These are phyloP conservation scores for Agriotes lineatus DNA, from an alignment of 2,888 invertebrate species.

Conservation along the genomic window DNA sequence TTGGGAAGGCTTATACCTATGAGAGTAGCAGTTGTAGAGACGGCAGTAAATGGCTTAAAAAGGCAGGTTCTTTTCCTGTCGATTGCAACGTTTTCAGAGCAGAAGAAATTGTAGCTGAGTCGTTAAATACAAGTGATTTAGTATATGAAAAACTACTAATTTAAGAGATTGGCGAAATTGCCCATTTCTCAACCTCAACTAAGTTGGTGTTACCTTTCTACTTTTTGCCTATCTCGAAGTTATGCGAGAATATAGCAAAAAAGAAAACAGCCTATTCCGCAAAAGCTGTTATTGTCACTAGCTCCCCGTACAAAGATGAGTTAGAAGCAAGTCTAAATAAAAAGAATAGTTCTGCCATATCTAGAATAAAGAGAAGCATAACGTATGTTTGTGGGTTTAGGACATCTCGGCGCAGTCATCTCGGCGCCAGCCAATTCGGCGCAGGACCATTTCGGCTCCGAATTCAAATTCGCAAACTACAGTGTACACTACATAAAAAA, in stretches of 20 bases:
- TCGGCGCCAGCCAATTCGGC: no score
- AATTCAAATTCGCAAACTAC: no score
- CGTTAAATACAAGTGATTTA: neutral
- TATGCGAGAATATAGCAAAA: conserved; percentile 15
- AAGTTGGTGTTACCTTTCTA: conserved; percentile 10
- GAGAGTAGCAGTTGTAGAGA: no score
- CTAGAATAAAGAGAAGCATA: neutral
- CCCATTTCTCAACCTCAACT: neutral
- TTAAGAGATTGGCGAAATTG: neutral
- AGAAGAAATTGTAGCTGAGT: conserved; percentile 41
- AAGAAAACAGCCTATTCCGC: conserved; percentile 18
- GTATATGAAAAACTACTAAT: neutral
- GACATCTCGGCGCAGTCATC: no score
- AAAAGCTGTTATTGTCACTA: conserved; percentile 23
- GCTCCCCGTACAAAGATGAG: no score
- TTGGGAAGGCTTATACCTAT: conserved; percentile 51
- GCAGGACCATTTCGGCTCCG: no score
- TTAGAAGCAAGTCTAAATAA: no score
- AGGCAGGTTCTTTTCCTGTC: conserved; percentile 44
- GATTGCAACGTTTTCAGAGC: conserved; percentile 41
- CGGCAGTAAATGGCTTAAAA: no score
- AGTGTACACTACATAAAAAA: no score
- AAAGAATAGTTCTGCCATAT: neutral
- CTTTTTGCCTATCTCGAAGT: conserved; percentile 4
- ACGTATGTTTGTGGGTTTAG: neutral